Evolutionary conservation across 2,888 invertebrate species (phyloP), one percentile per base, ranked within the genome.

Genomic region (Caenorhabditis panamensis): DNA sequence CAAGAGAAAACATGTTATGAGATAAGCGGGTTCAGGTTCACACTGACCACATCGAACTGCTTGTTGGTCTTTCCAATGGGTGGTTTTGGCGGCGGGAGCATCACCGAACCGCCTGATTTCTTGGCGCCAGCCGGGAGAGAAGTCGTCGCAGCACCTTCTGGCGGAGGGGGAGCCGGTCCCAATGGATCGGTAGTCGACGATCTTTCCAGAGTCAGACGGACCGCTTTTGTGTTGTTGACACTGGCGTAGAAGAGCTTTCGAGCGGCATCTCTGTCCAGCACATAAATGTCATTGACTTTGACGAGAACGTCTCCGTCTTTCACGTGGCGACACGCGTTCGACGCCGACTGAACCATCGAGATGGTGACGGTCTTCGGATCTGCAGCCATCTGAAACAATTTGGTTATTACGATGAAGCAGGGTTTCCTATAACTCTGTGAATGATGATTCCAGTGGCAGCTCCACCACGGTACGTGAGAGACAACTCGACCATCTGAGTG

Each of bases 401-500:
- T n/a, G n/a, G n/a, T n/a, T n/a, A 44, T 13, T 18, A 31, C 3
- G 36, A 0, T 61, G n/a, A 24, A 22, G 6, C 5, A 8, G 24
- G 1, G 24, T 51, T 8, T 51, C 24, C 24, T 22, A 41, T 37
- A n/a, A 82, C 82, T 62, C 84, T 62, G 68, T 85, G 85, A 67
- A 87, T 85, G 54, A 87, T 82, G 24, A 87, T 80, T 47, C 87
- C 87, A 56, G 84, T 80, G 20, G 85, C 83, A 54, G 84, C 84
- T 28, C 87, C 87, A 6, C 87, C 84, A 24, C 85, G 72, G 77
- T 86, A 87, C 20, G 68, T 77, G 71, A 87, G 54, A 37, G 83
- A 77, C 47, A 87, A 66, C 53, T 86, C 87, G 54, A 79, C 67
- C 68, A 84, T 68, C 51, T 82, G 73, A 63, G 77, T 44, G 62